Percentiles rank a stretch among this genome's conserved stretches.
These are phyloP conservation scores for Branchipolynoe longqiensis DNA, from an alignment of 2,888 invertebrate genomes.

Conservation along the genomic window DNA sequence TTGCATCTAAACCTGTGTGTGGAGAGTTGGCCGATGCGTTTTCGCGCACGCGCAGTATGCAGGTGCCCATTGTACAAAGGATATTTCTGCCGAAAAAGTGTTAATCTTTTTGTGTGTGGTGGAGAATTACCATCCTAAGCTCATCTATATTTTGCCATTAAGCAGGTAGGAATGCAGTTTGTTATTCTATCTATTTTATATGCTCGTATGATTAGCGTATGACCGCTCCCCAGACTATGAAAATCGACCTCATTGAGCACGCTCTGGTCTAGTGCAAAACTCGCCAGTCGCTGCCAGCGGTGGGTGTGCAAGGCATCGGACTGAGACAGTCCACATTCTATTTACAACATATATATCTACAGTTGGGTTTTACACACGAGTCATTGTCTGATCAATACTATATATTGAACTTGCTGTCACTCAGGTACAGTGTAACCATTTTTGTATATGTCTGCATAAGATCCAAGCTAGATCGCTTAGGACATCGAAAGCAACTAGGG, in stretches of 20 bases:
- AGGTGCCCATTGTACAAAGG: slow-evolving; percentile 49
- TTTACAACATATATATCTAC: too few species aligned
- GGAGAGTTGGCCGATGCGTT: not conserved
- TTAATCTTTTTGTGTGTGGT: slow-evolving; percentile 36
- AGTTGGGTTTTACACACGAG: too few species aligned
- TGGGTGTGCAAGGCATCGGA: too few species aligned
- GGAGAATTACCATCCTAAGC: slow-evolving; percentile 18
- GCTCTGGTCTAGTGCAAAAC: not conserved
- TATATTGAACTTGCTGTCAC: too few species aligned
- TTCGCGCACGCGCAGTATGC: slow-evolving; percentile 30
- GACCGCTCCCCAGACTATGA: not conserved
- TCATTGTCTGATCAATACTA: too few species aligned
- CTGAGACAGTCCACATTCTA: too few species aligned
- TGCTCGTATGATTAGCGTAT: slow-evolving; percentile 1
- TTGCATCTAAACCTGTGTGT: not conserved
- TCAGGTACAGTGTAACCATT: too few species aligned
- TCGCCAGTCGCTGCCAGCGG: too few species aligned
- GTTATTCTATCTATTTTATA: not conserved
- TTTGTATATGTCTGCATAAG: too few species aligned
- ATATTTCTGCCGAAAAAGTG: not conserved
- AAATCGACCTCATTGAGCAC: slow-evolving; percentile 13
- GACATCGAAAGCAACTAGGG: too few species aligned
- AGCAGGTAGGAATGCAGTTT: slow-evolving; percentile 1
- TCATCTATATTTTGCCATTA: not conserved
- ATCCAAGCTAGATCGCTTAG: too few species aligned